Percentiles rank a stretch among this genome's conserved stretches.
These are phyloP conservation scores for Bombus confusus DNA, from an alignment of 1,140 invertebrate genomes.

Conservation along the genomic window DNA sequence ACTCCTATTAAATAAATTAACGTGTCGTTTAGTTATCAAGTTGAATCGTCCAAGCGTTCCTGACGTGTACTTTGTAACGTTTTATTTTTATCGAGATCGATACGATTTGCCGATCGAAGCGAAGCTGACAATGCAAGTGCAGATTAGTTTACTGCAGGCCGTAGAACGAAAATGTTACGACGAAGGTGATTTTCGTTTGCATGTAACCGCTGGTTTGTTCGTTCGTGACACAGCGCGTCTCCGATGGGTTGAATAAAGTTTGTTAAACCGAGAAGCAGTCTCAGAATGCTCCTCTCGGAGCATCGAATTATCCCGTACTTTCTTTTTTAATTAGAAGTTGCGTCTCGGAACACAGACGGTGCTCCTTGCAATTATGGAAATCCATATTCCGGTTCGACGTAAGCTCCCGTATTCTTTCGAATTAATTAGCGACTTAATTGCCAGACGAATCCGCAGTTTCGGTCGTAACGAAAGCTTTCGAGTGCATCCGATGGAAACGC, in stretches of 20 bases:
- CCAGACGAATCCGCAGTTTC: not conserved
- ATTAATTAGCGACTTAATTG: conserved; percentile 47
- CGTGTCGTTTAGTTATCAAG: too few relatives aligned
- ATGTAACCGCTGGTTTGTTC: too few relatives aligned
- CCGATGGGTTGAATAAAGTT: not conserved
- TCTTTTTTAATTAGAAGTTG: conserved; percentile 44
- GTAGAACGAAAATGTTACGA: not conserved
- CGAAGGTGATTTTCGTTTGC: not conserved
- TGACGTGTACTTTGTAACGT: not conserved
- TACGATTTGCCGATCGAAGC: not conserved
- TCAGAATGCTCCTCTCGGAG: not conserved
- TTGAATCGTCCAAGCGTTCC: not conserved
- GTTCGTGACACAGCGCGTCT: not conserved
- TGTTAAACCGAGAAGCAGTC: not conserved
- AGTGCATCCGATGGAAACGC: conserved; percentile 32
- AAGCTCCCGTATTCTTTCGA: conserved; percentile 8
- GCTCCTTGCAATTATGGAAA: conserved; percentile 43
- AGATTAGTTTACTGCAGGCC: not conserved
- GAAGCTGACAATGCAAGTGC: not conserved
- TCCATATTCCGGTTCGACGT: conserved; percentile 22
- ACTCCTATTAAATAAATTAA: not conserved
- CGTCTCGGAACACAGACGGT: conserved; percentile 27
- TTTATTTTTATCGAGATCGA: conserved; percentile 10
- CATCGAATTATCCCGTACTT: conserved; percentile 25
- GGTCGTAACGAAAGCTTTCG: conserved; percentile 9